Evolutionary conservation across 1,140 invertebrate genomes (phyloP).

Genomic region (Cataglyphis hispanica): DNA sequence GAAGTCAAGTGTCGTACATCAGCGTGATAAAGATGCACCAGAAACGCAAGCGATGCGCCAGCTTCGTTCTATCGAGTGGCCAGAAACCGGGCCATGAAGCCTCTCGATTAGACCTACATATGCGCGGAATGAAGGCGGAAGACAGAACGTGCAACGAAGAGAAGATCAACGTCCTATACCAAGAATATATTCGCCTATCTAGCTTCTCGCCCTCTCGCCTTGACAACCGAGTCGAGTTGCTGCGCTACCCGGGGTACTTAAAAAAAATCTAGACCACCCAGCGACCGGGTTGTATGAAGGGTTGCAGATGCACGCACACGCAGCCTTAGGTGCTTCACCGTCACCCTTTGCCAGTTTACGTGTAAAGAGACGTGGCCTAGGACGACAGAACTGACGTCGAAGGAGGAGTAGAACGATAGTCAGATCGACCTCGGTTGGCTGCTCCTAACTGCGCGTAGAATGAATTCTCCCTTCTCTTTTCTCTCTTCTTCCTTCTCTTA

Average conservation of each 20-base stretch:
- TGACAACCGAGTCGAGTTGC: slow-evolving; percentile 64
- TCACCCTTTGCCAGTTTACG: slow-evolving; percentile 20
- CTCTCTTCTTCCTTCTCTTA: slow-evolving; percentile 22
- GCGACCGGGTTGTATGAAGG: slow-evolving; percentile 77
- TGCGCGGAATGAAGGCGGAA: slow-evolving; percentile 8
- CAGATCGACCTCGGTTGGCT: slow-evolving; percentile 68
- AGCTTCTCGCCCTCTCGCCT: slow-evolving; percentile 61
- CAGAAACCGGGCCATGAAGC: slow-evolving; percentile 71
- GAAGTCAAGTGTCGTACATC: slow-evolving; percentile 67
- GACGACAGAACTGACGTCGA: slow-evolving; percentile 24
- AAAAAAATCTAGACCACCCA: slow-evolving; percentile 84
- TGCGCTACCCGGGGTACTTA: slow-evolving; percentile 66
- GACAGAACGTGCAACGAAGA: background rate
- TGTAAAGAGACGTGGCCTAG: slow-evolving; percentile 23
- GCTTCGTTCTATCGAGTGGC: slow-evolving; percentile 63
- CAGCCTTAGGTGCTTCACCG: slow-evolving; percentile 71
- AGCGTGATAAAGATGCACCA: slow-evolving; percentile 61
- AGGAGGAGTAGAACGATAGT: slow-evolving; percentile 62
- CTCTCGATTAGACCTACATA: slow-evolving; percentile 63
- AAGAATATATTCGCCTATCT: slow-evolving; percentile 33
- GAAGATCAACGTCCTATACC: slow-evolving; percentile 27
- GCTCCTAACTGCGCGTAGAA: slow-evolving; percentile 57
- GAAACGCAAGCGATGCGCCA: slow-evolving; percentile 32
- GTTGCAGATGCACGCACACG: slow-evolving; percentile 68
- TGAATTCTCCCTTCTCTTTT: slow-evolving; percentile 40